Evolutionary conservation across 2,888 invertebrate genomes (phyloP).

Genomic region (Coelopa pilipes): DNA sequence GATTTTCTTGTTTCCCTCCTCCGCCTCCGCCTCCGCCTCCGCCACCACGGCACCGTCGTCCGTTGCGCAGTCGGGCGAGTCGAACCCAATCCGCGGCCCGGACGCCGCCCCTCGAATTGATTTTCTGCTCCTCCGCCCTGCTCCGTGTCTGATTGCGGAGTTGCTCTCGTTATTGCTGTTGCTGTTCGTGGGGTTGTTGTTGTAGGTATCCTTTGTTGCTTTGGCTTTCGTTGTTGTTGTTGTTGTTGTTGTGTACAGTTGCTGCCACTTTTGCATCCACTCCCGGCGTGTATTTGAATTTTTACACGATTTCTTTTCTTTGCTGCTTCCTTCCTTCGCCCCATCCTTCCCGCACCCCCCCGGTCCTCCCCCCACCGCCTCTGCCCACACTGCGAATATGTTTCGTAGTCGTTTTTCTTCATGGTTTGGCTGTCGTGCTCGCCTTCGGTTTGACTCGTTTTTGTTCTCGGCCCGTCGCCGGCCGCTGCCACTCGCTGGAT

Average conservation of each 20-base stretch:
- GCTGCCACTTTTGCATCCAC: slow-evolving; percentile 37
- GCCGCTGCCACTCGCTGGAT: slow-evolving; percentile 13
- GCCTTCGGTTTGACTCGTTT: slow-evolving; percentile 35
- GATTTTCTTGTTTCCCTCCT: slow-evolving; percentile 10
- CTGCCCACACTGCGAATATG: neutral
- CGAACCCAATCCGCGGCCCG: neutral
- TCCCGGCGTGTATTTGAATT: neutral
- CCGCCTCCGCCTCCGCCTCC: neutral
- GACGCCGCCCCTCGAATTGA: slow-evolving; percentile 12
- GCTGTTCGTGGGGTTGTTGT: slow-evolving; percentile 48
- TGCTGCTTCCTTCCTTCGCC: neutral
- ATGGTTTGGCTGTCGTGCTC: slow-evolving; percentile 10
- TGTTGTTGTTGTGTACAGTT: slow-evolving; percentile 35
- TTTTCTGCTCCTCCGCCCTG: slow-evolving; percentile 14
- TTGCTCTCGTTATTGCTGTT: slow-evolving; percentile 37
- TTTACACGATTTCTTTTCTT: slow-evolving; percentile 5
- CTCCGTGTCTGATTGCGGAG: slow-evolving; percentile 35
- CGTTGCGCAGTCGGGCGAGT: neutral
- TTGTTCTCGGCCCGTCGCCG: slow-evolving; percentile 12
- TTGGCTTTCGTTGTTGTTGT: slow-evolving; percentile 37
- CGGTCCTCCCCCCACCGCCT: neutral
- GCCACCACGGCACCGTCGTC: neutral
- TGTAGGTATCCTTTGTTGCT: slow-evolving; percentile 25
- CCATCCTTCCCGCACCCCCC: neutral
- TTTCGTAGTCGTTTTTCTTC: neutral